A percentile compares a stretch with the other conserved stretches of the same genome.
These are phyloP conservation scores for Lobophora halterata DNA, from an alignment of 2,888 invertebrate species.

Conservation along the genomic window DNA sequence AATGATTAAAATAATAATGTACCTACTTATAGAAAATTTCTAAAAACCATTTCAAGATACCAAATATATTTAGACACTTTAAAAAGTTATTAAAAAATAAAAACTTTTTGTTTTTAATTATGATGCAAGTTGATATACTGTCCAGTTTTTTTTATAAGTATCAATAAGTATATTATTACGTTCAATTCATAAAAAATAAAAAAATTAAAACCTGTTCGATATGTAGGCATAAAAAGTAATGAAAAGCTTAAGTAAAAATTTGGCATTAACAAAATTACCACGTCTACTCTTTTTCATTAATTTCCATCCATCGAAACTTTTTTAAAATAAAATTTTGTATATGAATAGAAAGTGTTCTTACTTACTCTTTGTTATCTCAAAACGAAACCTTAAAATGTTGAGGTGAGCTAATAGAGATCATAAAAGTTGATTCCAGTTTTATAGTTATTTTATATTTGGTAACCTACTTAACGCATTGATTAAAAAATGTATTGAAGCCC, in stretches of 20 bases:
- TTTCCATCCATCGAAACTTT: too few species aligned
- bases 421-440: conserved; percentile 54
- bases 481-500: conserved; percentile 46
- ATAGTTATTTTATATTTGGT: conserved; percentile 50
- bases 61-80: too few species aligned
- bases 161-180: not conserved
- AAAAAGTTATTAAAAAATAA: too few species aligned
- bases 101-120: too few species aligned
- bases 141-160: not conserved
- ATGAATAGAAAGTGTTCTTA: not conserved
- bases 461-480: conserved; percentile 32
- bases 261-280: too few species aligned
- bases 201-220: conserved; percentile 41
- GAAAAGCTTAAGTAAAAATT: too few species aligned
- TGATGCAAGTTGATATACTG: conserved; percentile 5
- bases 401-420: conserved; percentile 41
- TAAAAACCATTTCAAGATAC: too few species aligned
- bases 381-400: too few species aligned
- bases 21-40: not conserved
- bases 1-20: not conserved
- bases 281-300: too few species aligned
- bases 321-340: too few species aligned
- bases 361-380: too few species aligned
- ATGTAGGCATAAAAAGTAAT: conserved; percentile 28
- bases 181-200: conserved; percentile 45